Evolutionary conservation across 2,113 vertebrate species (phyloP).

Genomic region (Notiomystis cincta): DNA sequence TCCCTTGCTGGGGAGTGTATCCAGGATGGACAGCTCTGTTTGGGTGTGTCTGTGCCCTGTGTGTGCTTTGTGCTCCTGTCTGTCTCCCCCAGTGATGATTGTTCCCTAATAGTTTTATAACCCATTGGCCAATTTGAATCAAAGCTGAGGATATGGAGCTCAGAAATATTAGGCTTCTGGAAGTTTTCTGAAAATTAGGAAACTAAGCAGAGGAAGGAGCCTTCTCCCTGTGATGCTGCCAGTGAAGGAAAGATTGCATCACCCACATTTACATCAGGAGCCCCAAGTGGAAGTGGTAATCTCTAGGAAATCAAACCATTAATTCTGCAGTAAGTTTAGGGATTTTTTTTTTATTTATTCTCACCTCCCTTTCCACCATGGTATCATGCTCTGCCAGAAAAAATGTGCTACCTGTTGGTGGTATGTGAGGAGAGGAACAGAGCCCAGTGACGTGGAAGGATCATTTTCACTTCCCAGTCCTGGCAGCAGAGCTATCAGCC

Average conservation of each 20-base stretch:
- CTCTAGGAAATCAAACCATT: background rate
- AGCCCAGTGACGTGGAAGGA: background rate
- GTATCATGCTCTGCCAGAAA: rapidly evolving
- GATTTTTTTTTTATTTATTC: background rate
- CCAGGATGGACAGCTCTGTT: background rate
- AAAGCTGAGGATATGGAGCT: background rate
- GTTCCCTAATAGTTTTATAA: background rate
- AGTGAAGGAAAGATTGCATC: background rate
- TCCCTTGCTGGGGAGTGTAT: background rate
- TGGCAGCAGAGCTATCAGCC: background rate
- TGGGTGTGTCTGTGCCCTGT: background rate
- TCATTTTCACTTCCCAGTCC: background rate
- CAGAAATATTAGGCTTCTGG: background rate
- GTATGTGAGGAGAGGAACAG: background rate
- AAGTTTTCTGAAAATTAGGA: background rate
- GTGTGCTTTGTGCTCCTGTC: background rate
- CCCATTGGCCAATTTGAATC: background rate
- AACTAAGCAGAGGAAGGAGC: background rate
- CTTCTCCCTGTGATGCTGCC: background rate
- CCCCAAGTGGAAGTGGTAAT: background rate
- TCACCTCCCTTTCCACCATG: background rate
- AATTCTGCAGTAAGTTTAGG: background rate
- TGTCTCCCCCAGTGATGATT: background rate
- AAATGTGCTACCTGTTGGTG: background rate
- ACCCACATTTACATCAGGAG: background rate